These are phyloP conservation scores for Oryzias celebensis DNA, from an alignment of 2,113 vertebrate genomes.

Conservation along the genomic window DNA sequence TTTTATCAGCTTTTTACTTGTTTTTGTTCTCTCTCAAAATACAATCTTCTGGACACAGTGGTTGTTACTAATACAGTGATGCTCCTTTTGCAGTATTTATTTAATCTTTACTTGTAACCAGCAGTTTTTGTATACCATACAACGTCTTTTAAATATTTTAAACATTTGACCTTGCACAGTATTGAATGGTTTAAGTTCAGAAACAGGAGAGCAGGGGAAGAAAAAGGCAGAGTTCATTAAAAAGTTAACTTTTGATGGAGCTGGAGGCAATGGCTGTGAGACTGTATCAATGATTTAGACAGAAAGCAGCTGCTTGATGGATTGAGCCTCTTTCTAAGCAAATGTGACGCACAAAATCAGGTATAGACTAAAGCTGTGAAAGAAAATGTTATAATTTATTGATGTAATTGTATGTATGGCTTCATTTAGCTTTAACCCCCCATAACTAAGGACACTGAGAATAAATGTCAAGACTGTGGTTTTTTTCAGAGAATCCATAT, in stretches of 20 bases:
- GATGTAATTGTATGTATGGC: conserved; percentile 25
- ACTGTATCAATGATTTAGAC: conserved; percentile 72
- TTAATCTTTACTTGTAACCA: conserved; percentile 15
- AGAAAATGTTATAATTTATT: conserved; percentile 42
- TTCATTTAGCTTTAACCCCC: conserved; percentile 24
- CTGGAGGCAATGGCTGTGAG: conserved; percentile 29
- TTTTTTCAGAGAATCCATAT: too few relatives aligned
- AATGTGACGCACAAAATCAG: conserved; percentile 36
- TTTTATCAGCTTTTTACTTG: neutral
- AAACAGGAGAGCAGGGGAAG: conserved; percentile 12
- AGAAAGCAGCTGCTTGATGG: conserved; percentile 60
- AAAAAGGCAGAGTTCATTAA: conserved; percentile 58
- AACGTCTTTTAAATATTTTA: conserved; percentile 16
- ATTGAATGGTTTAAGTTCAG: conserved; percentile 3
- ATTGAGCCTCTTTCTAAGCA: conserved; percentile 38
- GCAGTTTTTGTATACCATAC: neutral
- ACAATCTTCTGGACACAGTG: too few relatives aligned
- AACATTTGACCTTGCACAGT: conserved; percentile 27
- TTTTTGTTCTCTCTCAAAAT: neutral
- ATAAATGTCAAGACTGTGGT: too few relatives aligned
- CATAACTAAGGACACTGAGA: neutral
- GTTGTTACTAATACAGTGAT: conserved; percentile 15
- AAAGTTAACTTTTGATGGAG: conserved; percentile 67
- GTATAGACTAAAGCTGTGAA: conserved; percentile 11
- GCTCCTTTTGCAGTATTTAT: conserved; percentile 19